phyloP scores from a whole-genome alignment of 2,797 vertebrate species.

The Ptychobarbus kaznakovi region DNA sequence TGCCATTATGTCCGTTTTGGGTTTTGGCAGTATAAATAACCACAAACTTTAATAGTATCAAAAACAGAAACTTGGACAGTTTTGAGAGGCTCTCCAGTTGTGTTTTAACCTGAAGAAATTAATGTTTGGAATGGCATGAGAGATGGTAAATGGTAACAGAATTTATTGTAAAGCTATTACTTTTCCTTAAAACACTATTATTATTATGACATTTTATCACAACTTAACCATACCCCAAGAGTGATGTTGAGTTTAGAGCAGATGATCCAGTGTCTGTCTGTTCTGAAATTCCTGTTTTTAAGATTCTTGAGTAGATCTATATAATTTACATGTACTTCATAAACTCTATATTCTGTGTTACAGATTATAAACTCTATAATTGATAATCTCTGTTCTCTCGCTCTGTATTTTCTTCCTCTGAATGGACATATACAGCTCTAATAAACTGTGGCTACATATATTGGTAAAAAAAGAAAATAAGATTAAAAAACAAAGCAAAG shows the following conservation, averaged over 20 bases:
- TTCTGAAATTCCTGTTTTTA: conserved; percentile 43
- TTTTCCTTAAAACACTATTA: neutral
- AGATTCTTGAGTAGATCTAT: conserved; percentile 40
- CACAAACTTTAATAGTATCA: neutral
- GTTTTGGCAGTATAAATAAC: neutral
- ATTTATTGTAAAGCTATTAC: neutral
- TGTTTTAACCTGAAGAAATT: neutral
- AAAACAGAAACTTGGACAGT: neutral
- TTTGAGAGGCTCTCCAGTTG: neutral
- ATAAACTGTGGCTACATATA: conserved; percentile 37
- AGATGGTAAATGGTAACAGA: neutral
- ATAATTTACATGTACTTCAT: conserved; percentile 56
- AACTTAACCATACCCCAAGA: neutral
- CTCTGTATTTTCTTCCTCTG: conserved; percentile 43
- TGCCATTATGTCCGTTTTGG: neutral
- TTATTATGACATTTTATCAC: neutral
- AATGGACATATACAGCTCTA: conserved; percentile 63
- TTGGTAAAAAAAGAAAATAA: conserved; percentile 4
- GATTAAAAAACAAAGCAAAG: conserved; percentile 54
- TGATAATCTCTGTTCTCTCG: conserved; percentile 48
- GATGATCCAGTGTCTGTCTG: conserved; percentile 72
- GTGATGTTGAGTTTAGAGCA: conserved; percentile 49
- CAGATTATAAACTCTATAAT: conserved; percentile 53
- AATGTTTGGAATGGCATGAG: neutral
- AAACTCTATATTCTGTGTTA: conserved; percentile 48